Evolutionary conservation across 2,113 vertebrate species (phyloP).

Genomic region (Tetraodon nigroviridis): DNA sequence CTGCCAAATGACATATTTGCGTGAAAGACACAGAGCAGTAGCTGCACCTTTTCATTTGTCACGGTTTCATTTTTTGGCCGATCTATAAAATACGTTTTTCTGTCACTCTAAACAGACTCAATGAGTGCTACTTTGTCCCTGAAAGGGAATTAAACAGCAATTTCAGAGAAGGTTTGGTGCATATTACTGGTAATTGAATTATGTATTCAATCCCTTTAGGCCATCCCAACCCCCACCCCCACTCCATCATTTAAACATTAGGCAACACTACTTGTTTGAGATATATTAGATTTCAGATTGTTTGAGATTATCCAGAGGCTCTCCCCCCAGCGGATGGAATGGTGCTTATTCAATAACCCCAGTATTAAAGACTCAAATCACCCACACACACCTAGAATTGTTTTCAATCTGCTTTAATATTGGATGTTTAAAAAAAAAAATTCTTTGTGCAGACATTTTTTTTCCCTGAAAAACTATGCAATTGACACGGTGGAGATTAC

Average conservation of each 20-base stretch:
- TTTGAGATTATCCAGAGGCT: conserved; percentile 32
- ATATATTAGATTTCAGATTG: neutral
- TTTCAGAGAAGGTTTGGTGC: conserved; percentile 45
- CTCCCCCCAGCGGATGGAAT: conserved; percentile 38
- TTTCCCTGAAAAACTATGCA: conserved; percentile 48
- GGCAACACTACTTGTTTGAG: conserved; percentile 46
- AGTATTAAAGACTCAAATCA: conserved; percentile 54
- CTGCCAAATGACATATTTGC: neutral
- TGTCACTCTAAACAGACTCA: conserved; percentile 11
- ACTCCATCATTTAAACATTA: conserved; percentile 45
- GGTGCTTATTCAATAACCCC: conserved; percentile 58
- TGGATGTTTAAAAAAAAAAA: conserved; percentile 61
- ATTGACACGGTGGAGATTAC: conserved; percentile 66
- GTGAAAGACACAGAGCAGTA: neutral
- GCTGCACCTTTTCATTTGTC: neutral
- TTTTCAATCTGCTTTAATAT: conserved; percentile 69
- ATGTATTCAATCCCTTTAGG: conserved; percentile 49
- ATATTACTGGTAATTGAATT: conserved; percentile 67
- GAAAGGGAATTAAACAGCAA: conserved; percentile 44
- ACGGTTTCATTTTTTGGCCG: neutral
- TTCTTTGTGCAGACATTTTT: conserved; percentile 38
- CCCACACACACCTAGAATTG: conserved; percentile 56
- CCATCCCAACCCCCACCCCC: conserved; percentile 10
- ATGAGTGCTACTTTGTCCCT: conserved; percentile 25
- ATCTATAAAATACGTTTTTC: conserved; percentile 13